Evolutionary conservation across 2,888 invertebrate species (phyloP).

Genomic region (Exocentrus adspersus): DNA sequence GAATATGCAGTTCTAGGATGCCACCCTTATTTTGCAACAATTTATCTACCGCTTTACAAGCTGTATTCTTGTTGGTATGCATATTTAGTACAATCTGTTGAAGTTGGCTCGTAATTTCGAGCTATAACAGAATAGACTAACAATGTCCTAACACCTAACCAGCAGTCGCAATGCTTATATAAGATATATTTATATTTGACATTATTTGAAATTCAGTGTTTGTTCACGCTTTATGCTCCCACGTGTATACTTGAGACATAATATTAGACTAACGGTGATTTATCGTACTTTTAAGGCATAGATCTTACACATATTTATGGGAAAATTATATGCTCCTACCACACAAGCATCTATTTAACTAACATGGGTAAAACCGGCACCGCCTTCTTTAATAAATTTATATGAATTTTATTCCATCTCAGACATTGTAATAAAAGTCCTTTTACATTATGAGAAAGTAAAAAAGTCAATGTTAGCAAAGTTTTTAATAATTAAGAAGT

Average conservation of each 20-base stretch:
- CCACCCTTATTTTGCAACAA: no score
- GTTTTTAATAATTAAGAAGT: constrained; percentile 13
- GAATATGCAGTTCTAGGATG: no score
- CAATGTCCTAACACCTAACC: not conserved
- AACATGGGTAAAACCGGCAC: no score
- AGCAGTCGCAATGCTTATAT: not conserved
- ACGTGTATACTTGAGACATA: not conserved
- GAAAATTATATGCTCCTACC: not conserved
- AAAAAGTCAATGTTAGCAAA: constrained; percentile 11
- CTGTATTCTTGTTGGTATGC: no score
- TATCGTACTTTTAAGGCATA: not conserved
- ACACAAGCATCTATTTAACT: no score
- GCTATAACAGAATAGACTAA: not conserved
- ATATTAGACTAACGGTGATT: not conserved
- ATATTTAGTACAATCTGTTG: no score
- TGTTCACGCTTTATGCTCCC: not conserved
- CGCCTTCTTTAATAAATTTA: no score
- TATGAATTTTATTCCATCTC: no score
- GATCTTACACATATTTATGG: not conserved
- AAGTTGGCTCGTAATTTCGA: no score
- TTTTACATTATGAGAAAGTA: constrained; percentile 2
- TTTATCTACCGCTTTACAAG: no score
- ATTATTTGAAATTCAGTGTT: not conserved
- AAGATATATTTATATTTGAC: not conserved
- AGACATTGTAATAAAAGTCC: constrained; percentile 1